Base-by-base conservation (phyloP, 2,113 vertebrate species). In the Ochotona curzoniae region DNA sequence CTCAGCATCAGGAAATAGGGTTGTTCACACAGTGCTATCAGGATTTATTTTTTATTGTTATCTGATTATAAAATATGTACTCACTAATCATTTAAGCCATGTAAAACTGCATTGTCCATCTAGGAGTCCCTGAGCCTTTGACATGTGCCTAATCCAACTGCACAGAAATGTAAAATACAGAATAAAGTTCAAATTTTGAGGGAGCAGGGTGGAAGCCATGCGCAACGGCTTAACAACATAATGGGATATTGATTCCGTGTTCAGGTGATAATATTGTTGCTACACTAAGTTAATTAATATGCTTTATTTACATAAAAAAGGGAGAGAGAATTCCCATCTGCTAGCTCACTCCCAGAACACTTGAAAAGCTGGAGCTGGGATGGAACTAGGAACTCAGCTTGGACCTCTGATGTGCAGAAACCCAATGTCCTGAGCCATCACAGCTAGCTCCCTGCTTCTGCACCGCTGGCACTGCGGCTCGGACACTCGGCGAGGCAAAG, bases 11-110 rank as follows among this genome's bases (percentile, higher is more conserved):
- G 80, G 28, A 83, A 64, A 64, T 30, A 28, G 21, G 23, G 8
- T 47, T 7, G 23, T 69, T 15, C 21, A 13, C 32, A 83, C 38
- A 44, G 38, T 44, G 6, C 75, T 80, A 87, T 79, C 47, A 75
- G 23, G 23, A 23, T 28, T 30, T 18, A 26, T 30, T 20, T 28
- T 44, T 49, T 60, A 84, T 82, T 81, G 70, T 44, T 67, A 86
- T 82, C 74, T 88, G 15, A 44, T 54, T 70, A n/a, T 90, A n/a
- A 35, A 86, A 54, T 71, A 60, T 17, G 47, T 71, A 17, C 12
- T n/a, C 35, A 83, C 3, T 11, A 21, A 32, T 60, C 18, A 89
- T 35, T 82, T 79, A 87, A 87, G 28, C 17, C 20, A 51, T 23
- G 7, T n/a, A 70, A 70, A 83, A 63, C 12, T 28, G 13, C 20